These are phyloP conservation scores for Lepidonotus clava DNA, from an alignment of 2,888 invertebrate genomes.

Conservation along the genomic window DNA sequence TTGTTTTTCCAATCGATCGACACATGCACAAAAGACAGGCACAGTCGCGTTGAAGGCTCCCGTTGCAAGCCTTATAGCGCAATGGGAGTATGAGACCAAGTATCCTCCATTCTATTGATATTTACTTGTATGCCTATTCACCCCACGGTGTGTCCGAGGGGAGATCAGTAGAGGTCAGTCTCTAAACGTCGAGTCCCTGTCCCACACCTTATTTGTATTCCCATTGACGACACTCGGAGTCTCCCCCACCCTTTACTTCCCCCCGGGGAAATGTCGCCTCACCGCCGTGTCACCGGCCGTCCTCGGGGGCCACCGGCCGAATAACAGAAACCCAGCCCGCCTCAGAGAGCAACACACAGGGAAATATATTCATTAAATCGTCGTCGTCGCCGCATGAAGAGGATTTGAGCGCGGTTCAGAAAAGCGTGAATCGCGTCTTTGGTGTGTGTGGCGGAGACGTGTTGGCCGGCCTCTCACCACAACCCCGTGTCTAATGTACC, in stretches of 20 bases:
- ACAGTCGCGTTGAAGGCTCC: no score
- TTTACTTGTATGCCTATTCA: background rate
- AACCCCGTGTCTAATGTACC: slow-evolving; percentile 20
- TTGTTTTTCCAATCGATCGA: no score
- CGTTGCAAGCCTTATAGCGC: no score
- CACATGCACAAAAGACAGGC: no score
- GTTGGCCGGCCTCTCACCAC: slow-evolving; percentile 10
- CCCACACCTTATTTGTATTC: background rate
- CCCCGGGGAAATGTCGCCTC: background rate
- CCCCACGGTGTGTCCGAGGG: background rate
- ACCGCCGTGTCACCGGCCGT: background rate
- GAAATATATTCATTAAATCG: slow-evolving; percentile 27
- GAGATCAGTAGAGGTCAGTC: background rate
- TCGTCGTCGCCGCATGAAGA: background rate
- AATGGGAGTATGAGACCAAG: no score
- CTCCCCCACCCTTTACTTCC: background rate
- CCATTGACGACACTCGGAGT: background rate
- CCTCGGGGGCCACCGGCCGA: background rate
- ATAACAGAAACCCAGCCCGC: slow-evolving; percentile 32
- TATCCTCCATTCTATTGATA: background rate
- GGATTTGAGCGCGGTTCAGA: background rate
- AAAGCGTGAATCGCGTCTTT: slow-evolving; percentile 14
- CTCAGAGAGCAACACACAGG: slow-evolving; percentile 5
- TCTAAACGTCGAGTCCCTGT: slow-evolving; percentile 14
- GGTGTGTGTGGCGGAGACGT: background rate